Percentiles rank a stretch among this genome's conserved stretches.
phyloP scores from a whole-genome alignment of 2,888 invertebrate species.

The Thalpophila matura region DNA sequence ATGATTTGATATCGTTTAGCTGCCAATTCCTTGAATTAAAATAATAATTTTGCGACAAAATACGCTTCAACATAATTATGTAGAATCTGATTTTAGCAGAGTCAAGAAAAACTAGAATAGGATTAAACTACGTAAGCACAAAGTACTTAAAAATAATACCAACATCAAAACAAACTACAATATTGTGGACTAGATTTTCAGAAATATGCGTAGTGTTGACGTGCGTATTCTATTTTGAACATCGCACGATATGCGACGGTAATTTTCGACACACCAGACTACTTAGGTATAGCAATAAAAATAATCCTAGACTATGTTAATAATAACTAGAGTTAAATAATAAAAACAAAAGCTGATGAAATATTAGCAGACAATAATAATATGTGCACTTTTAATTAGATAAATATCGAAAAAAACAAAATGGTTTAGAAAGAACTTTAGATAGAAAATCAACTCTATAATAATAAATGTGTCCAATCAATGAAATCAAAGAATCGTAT shows the following conservation, averaged over 20 bases:
- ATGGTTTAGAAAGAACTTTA: too few relatives aligned
- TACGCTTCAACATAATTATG: too few relatives aligned
- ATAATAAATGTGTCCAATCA: too few relatives aligned
- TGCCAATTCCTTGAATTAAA: too few relatives aligned
- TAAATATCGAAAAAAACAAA: too few relatives aligned
- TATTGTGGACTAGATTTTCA: slow-evolving; percentile 31
- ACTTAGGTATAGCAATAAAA: slow-evolving; percentile 20
- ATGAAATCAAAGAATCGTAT: too few relatives aligned
- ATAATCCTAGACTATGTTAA: slow-evolving; percentile 9
- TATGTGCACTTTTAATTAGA: neutral
- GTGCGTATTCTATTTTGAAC: slow-evolving; percentile 33
- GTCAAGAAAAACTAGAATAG: neutral
- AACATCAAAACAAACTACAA: slow-evolving; percentile 8
- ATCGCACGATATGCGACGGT: slow-evolving; percentile 15
- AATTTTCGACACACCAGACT: neutral
- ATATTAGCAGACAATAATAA: neutral
- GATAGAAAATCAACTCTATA: too few relatives aligned
- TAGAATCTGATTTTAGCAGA: too few relatives aligned
- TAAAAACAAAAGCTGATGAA: neutral
- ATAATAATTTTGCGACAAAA: too few relatives aligned
- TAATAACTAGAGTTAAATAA: neutral
- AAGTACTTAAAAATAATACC: neutral
- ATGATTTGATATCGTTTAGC: too few relatives aligned
- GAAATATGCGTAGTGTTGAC: slow-evolving; percentile 29
- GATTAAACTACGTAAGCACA: neutral